Evolutionary conservation across 2,113 vertebrate species (phyloP).

Genomic region (Pedetes capensis): DNA sequence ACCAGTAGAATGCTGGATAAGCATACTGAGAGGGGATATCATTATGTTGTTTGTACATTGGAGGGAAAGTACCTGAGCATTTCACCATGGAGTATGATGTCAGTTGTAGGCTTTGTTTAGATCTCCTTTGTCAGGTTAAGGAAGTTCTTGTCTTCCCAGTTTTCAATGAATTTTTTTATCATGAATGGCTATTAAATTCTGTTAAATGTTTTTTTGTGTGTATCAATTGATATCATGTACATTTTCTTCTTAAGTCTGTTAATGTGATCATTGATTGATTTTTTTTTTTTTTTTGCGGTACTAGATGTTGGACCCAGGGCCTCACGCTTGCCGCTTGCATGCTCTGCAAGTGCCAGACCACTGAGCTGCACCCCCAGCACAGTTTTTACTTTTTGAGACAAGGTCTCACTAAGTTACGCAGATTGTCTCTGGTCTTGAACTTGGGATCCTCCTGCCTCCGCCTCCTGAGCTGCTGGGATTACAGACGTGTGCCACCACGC

Average conservation of each 20-base stretch:
- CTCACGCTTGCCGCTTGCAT: no score
- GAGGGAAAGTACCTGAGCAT: not conserved
- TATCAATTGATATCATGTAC: not conserved
- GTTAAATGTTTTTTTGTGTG: not conserved
- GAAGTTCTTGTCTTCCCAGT: not conserved
- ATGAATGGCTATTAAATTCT: not conserved
- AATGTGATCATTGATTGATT: not conserved
- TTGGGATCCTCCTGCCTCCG: no score
- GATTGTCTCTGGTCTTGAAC: no score
- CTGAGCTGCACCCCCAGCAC: no score
- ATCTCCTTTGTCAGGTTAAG: not conserved
- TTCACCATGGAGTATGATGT: not conserved
- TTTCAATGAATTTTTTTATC: not conserved
- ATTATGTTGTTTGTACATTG: not conserved
- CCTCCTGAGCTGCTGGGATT: no score
- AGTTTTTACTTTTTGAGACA: no score
- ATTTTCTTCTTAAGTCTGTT: constrained; percentile 29
- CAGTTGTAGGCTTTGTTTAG: not conserved
- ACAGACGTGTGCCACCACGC: no score
- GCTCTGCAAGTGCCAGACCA: no score
- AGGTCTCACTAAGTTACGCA: no score
- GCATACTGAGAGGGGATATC: not conserved
- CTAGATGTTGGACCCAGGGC: no score
- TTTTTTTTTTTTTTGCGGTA: no score
- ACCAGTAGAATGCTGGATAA: not conserved